Evolutionary conservation across 2,888 invertebrate species (phyloP).

Genomic region (Esperia sulphurella): DNA sequence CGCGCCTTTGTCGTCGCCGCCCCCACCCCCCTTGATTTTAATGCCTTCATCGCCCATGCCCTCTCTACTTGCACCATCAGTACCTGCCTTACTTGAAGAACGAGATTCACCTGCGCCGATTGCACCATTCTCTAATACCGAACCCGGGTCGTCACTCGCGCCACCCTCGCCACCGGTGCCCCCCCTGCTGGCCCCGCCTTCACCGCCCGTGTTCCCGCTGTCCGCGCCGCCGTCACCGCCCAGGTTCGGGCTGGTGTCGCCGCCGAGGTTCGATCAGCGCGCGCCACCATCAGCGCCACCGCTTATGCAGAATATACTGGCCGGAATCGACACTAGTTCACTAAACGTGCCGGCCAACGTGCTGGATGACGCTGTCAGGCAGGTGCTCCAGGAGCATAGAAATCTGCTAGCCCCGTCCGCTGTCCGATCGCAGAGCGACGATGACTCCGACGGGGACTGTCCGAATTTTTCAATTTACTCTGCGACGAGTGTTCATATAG

Average conservation of each 20-base stretch:
- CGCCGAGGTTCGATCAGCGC: constrained; percentile 8
- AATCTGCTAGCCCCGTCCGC: constrained; percentile 33
- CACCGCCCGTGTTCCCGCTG: constrained; percentile 2
- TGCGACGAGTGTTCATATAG: constrained; percentile 87
- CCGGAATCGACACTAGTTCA: constrained; percentile 34
- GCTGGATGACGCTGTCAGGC: constrained; percentile 56
- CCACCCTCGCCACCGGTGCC: constrained; percentile 7
- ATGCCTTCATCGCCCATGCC: too few relatives aligned
- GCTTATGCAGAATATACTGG: constrained; percentile 33
- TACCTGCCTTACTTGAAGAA: too few relatives aligned
- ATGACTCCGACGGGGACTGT: constrained; percentile 83
- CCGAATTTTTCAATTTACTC: constrained; percentile 93
- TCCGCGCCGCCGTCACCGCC: constrained; percentile 2
- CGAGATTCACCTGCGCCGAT: too few relatives aligned
- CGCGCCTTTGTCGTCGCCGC: too few relatives aligned
- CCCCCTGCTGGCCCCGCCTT: constrained; percentile 4
- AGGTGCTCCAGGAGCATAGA: constrained; percentile 58
- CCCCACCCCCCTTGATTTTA: too few relatives aligned
- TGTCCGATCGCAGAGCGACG: constrained; percentile 45
- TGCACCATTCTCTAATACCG: too few relatives aligned
- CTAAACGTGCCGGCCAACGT: constrained; percentile 38
- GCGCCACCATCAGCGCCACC: constrained; percentile 5
- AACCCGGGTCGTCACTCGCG: too few relatives aligned
- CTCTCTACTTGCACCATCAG: too few relatives aligned
- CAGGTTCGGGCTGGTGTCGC: constrained; percentile 6